phyloP scores from a whole-genome alignment of 1,140 invertebrate species.

The Agrilus planipennis region DNA sequence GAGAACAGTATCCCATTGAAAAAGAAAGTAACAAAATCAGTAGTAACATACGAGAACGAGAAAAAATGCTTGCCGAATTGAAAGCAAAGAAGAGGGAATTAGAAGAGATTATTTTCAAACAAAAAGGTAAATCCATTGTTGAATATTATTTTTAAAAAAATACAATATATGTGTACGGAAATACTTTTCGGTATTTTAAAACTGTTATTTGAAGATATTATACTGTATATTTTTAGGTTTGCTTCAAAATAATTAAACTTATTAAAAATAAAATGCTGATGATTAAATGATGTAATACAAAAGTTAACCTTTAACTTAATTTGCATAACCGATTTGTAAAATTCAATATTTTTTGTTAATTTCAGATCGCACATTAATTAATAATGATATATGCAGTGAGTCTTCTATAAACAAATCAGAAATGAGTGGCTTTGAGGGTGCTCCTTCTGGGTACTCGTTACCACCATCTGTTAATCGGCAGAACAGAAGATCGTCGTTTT shows the following conservation, averaged over 20 bases:
- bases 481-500: background rate
- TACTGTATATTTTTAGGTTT: too few relatives aligned
- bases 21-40: constrained; percentile 29
- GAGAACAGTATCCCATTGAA: constrained; percentile 12
- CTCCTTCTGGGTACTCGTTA: constrained; percentile 11
- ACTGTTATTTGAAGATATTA: too few relatives aligned
- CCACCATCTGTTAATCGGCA: constrained; percentile 9
- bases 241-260: too few relatives aligned
- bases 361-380: constrained; percentile 14
- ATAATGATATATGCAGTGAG: constrained; percentile 17
- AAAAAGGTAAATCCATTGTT: constrained; percentile 30
- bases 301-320: too few relatives aligned
- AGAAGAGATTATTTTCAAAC: constrained; percentile 36
- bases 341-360: constrained; percentile 3
- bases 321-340: too few relatives aligned
- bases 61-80: constrained; percentile 25
- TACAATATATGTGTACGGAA: too few relatives aligned
- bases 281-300: too few relatives aligned
- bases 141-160: background rate
- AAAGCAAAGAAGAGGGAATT: constrained; percentile 33
- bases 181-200: too few relatives aligned
- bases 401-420: constrained; percentile 24
- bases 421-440: constrained; percentile 8
- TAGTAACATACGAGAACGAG: constrained; percentile 20
- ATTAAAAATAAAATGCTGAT: too few relatives aligned